Base-by-base conservation (phyloP, 2,797 vertebrate genomes). In the Meda fulgida region DNA sequence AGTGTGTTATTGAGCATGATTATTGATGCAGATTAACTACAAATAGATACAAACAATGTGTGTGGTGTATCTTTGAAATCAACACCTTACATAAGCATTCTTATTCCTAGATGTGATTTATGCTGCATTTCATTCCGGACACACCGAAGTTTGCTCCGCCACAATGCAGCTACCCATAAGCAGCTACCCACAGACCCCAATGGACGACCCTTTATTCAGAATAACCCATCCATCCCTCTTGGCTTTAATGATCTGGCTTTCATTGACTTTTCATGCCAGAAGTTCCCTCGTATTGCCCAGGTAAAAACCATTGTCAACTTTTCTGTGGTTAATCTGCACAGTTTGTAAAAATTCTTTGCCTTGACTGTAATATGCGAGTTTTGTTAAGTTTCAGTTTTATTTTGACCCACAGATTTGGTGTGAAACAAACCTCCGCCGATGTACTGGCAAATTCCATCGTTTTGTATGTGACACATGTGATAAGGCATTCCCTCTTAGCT, bases 241-340 rank as follows among this genome's bases (percentile, higher is more conserved):
- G 98, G 98, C 92, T 99, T 99, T 95, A 97, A 98, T 0, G 98
- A 99, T 91, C 93, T 99, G 88, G 97, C 97, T 87, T 99, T 99
- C 94, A 98, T 97, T 0, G 98, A 99, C 94, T 99, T 99, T 94
- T 98, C 98, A 91, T 99, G 97, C 90, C 95, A 93, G 89, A 99
- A 99, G 93, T 99, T 99, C 40, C 95, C 97, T 78, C 94, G 95
- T 83, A 99, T 99, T 90, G 98, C 98, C 78, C 98, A 99, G 97
- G 98, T 99, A 88, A 83, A n/a, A 16, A 1, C 14, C 10, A 16
- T 36, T 21, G 29, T 53, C 38, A 63, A 23, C 29, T 38, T 66
- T 34, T 14, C 8, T 13, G 0, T 31, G 19, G 23, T 69, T 80
- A 26, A 29, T 43, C 18, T 36, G 53, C n/a, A 69, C 4, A 51